Conservation (phyloP, 2,113 vertebrate species). For the Meleagris gallopavo region DNA sequence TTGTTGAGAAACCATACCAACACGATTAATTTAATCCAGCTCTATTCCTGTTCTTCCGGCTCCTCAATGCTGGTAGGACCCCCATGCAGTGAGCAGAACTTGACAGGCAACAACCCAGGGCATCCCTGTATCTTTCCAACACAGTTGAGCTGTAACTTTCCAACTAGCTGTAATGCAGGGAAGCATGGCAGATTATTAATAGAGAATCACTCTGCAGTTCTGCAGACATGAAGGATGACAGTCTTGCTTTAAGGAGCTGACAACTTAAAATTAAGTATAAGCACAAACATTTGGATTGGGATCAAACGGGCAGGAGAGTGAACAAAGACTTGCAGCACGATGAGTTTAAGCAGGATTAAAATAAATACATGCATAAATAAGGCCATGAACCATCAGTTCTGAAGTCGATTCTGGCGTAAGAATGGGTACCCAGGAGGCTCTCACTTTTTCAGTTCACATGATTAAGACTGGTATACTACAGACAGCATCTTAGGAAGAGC, state of each 20-base stretch:
- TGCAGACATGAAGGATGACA: neutral
- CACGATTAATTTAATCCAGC: constrained; percentile 25
- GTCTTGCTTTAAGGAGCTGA: constrained; percentile 24
- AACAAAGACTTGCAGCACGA: constrained; percentile 25
- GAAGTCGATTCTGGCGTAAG: neutral
- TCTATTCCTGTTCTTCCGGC: neutral
- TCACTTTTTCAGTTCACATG: neutral
- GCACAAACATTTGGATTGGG: constrained; percentile 41
- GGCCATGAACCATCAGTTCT: neutral
- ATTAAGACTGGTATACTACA: neutral
- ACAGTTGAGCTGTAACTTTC: neutral
- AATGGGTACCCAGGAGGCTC: neutral
- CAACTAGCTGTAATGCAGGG: neutral
- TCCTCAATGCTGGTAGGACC: neutral
- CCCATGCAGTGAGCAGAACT: neutral
- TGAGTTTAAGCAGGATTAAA: constrained; percentile 59
- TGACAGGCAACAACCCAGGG: neutral
- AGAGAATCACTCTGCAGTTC: neutral
- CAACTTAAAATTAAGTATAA: neutral
- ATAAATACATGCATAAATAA: constrained; percentile 52
- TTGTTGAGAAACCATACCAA: neutral
- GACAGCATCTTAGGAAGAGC: neutral
- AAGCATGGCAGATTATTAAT: neutral
- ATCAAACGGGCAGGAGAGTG: constrained; percentile 35
- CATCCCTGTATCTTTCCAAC: neutral